Evolutionary conservation across 2,797 vertebrate genomes (phyloP).

Genomic region (Gallinago nigripennis): DNA sequence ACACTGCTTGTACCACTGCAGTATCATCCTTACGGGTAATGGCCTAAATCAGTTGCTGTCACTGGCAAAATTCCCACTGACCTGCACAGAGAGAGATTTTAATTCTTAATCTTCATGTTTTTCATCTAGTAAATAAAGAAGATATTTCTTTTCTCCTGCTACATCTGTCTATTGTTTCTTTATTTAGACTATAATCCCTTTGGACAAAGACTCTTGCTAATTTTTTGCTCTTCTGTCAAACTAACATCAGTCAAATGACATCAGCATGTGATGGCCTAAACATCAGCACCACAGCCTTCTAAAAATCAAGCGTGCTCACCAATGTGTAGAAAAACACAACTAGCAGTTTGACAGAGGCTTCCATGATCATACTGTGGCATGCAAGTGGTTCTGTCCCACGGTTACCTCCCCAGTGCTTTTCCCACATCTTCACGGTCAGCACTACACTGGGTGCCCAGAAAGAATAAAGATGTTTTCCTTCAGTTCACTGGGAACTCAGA

Average conservation of each 20-base stretch:
- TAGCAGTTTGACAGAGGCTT: background rate
- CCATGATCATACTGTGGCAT: background rate
- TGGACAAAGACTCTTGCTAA: background rate
- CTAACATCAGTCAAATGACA: background rate
- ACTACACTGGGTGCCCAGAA: background rate
- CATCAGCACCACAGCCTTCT: background rate
- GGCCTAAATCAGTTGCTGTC: background rate
- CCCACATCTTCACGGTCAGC: background rate
- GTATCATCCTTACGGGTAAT: background rate
- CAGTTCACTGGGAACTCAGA: background rate
- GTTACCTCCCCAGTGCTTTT: background rate
- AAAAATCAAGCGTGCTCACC: background rate
- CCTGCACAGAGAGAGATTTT: background rate
- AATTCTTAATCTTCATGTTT: conserved; percentile 5
- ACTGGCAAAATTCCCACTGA: background rate
- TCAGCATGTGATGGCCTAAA: background rate
- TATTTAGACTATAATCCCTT: background rate
- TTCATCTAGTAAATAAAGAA: background rate
- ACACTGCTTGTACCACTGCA: background rate
- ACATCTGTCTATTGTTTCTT: background rate
- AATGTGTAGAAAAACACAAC: background rate
- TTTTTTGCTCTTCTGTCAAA: background rate
- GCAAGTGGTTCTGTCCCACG: background rate
- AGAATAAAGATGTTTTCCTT: background rate
- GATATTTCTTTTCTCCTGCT: background rate